A percentile compares a stretch with the other conserved stretches of the same genome.
Conservation (phyloP, 2,888 invertebrate genomes). For the Empis stercorea region DNA sequence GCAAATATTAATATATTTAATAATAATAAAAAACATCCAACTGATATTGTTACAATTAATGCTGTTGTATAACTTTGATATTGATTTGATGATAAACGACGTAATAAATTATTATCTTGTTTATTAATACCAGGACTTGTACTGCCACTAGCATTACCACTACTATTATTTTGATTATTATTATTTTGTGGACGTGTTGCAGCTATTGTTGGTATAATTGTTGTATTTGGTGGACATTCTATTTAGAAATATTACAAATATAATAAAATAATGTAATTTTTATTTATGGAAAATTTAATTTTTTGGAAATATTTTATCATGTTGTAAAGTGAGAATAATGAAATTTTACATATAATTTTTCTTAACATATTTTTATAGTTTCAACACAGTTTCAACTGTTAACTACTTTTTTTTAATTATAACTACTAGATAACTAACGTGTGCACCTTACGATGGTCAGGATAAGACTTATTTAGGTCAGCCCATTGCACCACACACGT, state of each 20-base stretch:
- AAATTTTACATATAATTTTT: too few species aligned
- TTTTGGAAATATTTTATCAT: too few species aligned
- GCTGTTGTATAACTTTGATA: constrained; percentile 84
- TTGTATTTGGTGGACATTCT: constrained; percentile 59
- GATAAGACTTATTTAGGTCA: too few species aligned
- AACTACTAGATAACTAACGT: too few species aligned
- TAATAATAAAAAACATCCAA: constrained; percentile 68
- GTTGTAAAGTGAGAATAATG: too few species aligned
- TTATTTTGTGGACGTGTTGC: constrained; percentile 19
- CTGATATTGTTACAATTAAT: constrained; percentile 73
- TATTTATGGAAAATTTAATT: neutral
- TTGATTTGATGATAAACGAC: constrained; percentile 62
- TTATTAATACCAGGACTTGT: constrained; percentile 21
- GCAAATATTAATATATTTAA: constrained; percentile 78
- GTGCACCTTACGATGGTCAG: too few species aligned
- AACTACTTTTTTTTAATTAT: too few species aligned
- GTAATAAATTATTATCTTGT: constrained; percentile 51
- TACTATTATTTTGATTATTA: constrained; percentile 13
- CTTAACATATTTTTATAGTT: too few species aligned
- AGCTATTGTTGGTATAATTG: constrained; percentile 31
- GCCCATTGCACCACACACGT: too few species aligned
- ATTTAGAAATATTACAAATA: constrained; percentile 2
- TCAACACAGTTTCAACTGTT: too few species aligned
- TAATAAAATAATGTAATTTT: neutral
- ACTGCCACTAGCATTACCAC: constrained; percentile 8